phyloP scores from a whole-genome alignment of 2,888 invertebrate species.

The Dromius quadrimaculatus region DNA sequence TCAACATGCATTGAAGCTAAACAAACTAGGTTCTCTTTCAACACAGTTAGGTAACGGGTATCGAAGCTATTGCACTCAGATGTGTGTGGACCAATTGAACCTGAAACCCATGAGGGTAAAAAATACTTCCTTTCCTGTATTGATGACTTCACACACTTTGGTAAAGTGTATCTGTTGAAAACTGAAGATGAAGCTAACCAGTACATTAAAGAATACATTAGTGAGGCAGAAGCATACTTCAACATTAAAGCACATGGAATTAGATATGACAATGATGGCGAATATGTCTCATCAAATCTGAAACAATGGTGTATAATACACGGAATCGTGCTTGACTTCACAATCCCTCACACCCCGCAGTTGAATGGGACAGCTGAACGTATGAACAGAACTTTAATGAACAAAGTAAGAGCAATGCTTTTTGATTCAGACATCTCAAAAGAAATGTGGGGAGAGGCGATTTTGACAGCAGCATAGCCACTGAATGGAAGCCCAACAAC shows the following conservation, averaged over 20 bases:
- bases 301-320: conserved; percentile 53
- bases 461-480: conserved; percentile 33
- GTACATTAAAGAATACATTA: conserved; percentile 52
- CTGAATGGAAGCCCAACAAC: conserved; percentile 45
- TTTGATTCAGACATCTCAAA: conserved; percentile 7
- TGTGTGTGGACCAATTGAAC: conserved; percentile 61
- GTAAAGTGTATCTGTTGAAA: conserved; percentile 58
- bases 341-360: conserved; percentile 55
- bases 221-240: conserved; percentile 50
- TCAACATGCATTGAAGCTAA: too few species aligned
- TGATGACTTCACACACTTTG: conserved; percentile 61
- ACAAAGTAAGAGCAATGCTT: conserved; percentile 44
- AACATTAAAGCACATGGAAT: conserved; percentile 54
- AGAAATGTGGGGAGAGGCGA: conserved; percentile 39
- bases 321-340: conserved; percentile 54
- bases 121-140: conserved; percentile 61
- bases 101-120: conserved; percentile 59
- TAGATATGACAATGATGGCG: conserved; percentile 56
- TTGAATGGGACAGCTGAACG: conserved; percentile 56
- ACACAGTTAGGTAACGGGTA: conserved; percentile 57
- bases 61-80: conserved; percentile 61
- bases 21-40: conserved; percentile 61
- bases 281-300: conserved; percentile 44
- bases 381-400: conserved; percentile 55
- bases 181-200: conserved; percentile 53